Evolutionary conservation across 2,113 vertebrate species (phyloP), one percentile per base, ranked within the genome.

Genomic region (Marmota flaviventris): DNA sequence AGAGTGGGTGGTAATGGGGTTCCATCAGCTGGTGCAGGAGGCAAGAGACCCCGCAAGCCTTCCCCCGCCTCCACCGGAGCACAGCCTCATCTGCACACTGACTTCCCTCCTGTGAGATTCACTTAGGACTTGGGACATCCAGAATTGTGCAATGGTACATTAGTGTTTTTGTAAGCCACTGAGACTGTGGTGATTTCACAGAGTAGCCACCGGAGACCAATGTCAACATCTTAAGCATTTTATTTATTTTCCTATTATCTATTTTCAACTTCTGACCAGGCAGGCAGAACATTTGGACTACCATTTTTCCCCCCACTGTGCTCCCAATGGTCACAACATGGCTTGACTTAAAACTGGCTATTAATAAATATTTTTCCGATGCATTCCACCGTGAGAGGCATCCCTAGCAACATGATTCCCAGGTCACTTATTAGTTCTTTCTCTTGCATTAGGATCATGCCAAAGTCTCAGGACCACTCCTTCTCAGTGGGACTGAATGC

Each of bases 371-470:
- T 16, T 84, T 77, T 39, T 14, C 51, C 34, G 1, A 0, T 53
- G 20, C 2, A 1, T 63, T 1, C 18, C 27, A 14, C 16, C 18
- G 32, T n/a, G 69, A 53, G 18, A 69, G 48, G 6, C 83, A 29
- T 29, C 34, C 14, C 53, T n/a, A 42, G 53, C 32, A 10, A 27
- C 6, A 32, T 5, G 8, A 7, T 24, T 12, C 11, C 17, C 9
- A 34, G 29, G 8, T 24, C 45, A 27, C 13, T 48, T 16, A 27
- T 51, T 9, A 34, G 1, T 48, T n/a, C 12, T 53, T 82, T 69
- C 70, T 5, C 2, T n/a, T 61, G 51, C 7, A 0, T 4, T 29
- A 22, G 27, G 27, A 78, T 51, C 22, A 18, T 1, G 11, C 5
- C 32, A 4, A 34, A 69, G n/a, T 11, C 37, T 37, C 73, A 67